Base-by-base conservation (phyloP, 1,140 invertebrate species). In the Aphidius gifuensis region DNA sequence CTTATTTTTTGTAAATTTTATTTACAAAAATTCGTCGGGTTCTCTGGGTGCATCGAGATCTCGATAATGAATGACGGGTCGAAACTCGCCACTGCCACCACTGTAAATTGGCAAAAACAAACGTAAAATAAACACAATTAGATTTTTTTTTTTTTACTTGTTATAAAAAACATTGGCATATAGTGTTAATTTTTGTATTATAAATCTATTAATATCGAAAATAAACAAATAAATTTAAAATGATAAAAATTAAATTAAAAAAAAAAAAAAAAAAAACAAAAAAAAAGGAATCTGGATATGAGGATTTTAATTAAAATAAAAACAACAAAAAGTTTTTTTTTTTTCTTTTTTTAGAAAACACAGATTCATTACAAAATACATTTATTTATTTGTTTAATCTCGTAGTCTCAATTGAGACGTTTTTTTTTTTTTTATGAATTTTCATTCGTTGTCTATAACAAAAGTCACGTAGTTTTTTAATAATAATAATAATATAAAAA, bases 11-110 rank as follows among this genome's bases (percentile, higher is more conserved):
- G 23, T 62, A 5, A 32, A 9, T 53, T 32, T n/a, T 53, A 32
- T 65, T 85, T 87, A 90, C 67, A 89, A 83, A 79, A 91, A 91
- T 80, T 92, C 90, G 74, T 92, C 90, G 64, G 90, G 90, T 80
- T 94, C 92, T 80, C 90, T 85, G 58, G 93, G 93, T 58, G 92
- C 92, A 82, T 94, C 93, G 80, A 95, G 86, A 82, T 96, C 93
- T 75, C 92, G 85, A 83, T 96, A 96, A 82, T 93, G 91, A 73
- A 94, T 92, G 69, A 93, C 87, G 68, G 91, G 90, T 77, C 92
- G 86, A 80, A 89, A 91, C 74, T 93, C 91, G 69, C 85, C 85
- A 71, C 85, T 86, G 73, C 86, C 86, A 78, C 87, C 84, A 76
- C 87, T 88, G 86, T 71, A 79, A 80, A 66, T 70, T 66, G 38